These are phyloP conservation scores for Jaculus jaculus DNA, from an alignment of 2,113 vertebrate species.

Conservation along the genomic window DNA sequence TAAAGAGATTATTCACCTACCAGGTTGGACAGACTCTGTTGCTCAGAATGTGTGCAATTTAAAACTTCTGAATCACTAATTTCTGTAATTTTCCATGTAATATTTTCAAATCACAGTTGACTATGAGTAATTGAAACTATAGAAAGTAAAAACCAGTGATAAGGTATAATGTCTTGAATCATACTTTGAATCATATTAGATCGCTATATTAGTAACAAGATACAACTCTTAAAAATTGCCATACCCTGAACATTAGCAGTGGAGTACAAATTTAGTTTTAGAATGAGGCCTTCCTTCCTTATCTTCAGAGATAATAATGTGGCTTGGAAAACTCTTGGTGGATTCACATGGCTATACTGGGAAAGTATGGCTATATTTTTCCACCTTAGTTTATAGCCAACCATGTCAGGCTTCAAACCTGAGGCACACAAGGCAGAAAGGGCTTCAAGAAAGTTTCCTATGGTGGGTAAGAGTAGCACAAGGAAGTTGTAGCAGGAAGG, in stretches of 20 bases:
- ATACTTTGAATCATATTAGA: neutral
- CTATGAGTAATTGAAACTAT: neutral
- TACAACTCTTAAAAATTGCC: neutral
- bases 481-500: neutral
- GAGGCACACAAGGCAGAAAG: neutral
- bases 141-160: neutral
- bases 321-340: neutral
- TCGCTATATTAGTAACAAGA: neutral
- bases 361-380: neutral
- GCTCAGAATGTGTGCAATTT: neutral
- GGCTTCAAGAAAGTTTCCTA: neutral
- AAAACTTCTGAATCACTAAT: neutral
- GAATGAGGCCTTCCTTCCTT: neutral
- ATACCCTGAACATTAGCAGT: neutral
- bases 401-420: neutral
- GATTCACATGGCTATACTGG: neutral
- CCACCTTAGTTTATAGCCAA: neutral
- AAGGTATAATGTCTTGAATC: neutral
- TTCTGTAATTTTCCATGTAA: neutral
- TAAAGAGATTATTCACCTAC: neutral
- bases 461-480: neutral
- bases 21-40: neutral
- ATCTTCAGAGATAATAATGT: neutral
- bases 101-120: neutral
- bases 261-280: neutral